Base-by-base conservation (phyloP, 2,113 vertebrate species). In the Saguinus imperator region DNA sequence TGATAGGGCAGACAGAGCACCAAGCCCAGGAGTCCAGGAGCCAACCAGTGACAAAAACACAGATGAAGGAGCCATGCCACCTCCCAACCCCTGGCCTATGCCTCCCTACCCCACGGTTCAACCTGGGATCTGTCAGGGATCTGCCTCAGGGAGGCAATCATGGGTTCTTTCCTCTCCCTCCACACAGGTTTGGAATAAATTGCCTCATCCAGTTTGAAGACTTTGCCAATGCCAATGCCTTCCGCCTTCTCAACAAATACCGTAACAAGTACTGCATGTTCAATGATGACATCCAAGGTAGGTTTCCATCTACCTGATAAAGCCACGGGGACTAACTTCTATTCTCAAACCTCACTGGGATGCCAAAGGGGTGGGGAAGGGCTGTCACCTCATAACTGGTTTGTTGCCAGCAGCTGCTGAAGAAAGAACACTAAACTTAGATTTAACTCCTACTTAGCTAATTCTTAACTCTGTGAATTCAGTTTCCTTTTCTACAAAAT, bases 161-260 rank as follows among this genome's bases (percentile, higher is more conserved):
- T 89, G 5, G 4, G 6, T 95, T 48, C 23, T 29, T 84, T 97
- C 93, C 73, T 89, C 20, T 37, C 76, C 84, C 92, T 90, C 14
- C 66, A 23, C 92, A 40, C 98, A 99, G 99, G 98, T 99, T 99
- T 0, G 99, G 99, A 93, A 99, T 99, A 99, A 99, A 99, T 97
- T 99, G 99, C 89, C 98, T 99, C 57, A 99, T 99, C 97, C 99
- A 99, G 98, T 99, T 99, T 98, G 99, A 99, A 98, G 99, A 99
- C 91, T 99, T 99, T 93, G 99, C 99, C 96, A 99, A 99, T 87
- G 99, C 98, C 98, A 99, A 99, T 0, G 99, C 99, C 23, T 99
- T 99, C 94, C 99, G 99, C 68, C 99, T 99, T 87, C 99, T 99
- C 97, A 99, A 99, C 98, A 99, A 99, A 96, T 99, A 99, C 98